Evolutionary conservation across 2,888 invertebrate genomes (phyloP), one percentile per base, ranked within the genome.

Genomic region (Phymatocera aterrima): DNA sequence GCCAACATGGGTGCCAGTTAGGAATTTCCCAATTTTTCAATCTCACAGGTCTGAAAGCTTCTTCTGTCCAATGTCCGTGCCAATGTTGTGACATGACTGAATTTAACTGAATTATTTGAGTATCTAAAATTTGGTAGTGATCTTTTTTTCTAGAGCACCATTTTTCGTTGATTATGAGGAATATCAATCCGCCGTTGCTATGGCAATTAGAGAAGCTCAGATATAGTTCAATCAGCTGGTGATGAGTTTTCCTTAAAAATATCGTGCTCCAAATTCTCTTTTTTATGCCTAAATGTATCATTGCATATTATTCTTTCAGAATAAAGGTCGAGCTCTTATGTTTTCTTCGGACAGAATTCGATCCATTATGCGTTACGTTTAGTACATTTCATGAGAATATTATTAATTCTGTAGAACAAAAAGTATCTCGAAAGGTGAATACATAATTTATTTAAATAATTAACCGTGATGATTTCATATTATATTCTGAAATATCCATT

Each of bases 301-400:
- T 78, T 78, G 3, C 79, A 64, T 21, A 37, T 77, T 72, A 68
- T n/a, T 80, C 64, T 81, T 82, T 81, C 91, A 95, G 95, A 18
- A 92, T 92, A 80, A 95, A 95, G 86, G 92, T 97, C 80, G 95
- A 95, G 84, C 92, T 97, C 51, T 89, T 95, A 78, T 95, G 96
- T 70, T 97, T 95, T 87, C 95, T 96, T 85, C 95, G 96, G 91
- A 95, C 97, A 46, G 97, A 98, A 89, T 96, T 95, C 90, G 97
- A 97, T 91, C 97, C 97, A 0, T 90, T 97, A n/a, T 94, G 94
- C 87, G 95, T 97, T 40, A 94, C 94, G 83, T 94, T 97, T 85
- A 95, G 97, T 84, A 93, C 94, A 81, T 92, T 94, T 77, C 93
- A 94, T 82, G 94, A 95, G 78, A 94, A 95, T 88, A 92, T 94